These are phyloP conservation scores for Lithophane leautieri DNA, from an alignment of 2,888 invertebrate species.

Conservation along the genomic window DNA sequence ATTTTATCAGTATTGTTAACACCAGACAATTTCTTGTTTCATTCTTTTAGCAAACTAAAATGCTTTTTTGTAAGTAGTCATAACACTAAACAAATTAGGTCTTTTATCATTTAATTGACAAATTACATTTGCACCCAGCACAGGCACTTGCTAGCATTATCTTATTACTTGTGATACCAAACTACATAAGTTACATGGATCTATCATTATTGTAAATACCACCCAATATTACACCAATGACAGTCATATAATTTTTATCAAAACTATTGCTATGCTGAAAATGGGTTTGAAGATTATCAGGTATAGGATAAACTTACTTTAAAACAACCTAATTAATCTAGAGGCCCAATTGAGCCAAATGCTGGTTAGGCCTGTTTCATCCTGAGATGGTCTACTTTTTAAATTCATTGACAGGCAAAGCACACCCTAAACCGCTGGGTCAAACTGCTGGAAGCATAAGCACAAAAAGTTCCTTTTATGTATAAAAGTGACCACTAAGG, in stretches of 20 bases:
- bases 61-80: slow-evolving; percentile 2
- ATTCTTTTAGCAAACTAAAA: neutral
- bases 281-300: neutral
- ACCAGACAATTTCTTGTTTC: neutral
- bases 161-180: slow-evolving; percentile 21
- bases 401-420: neutral
- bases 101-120: slow-evolving; percentile 61
- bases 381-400: neutral
- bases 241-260: neutral
- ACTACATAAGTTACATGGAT: slow-evolving; percentile 10
- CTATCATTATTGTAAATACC: slow-evolving; percentile 27
- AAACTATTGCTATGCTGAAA: neutral
- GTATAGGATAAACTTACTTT: neutral
- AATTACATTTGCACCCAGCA: slow-evolving; percentile 61
- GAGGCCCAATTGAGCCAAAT: too few relatives aligned
- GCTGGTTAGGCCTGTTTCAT: too few relatives aligned
- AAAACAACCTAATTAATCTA: neutral
- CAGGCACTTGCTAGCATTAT: slow-evolving; percentile 44
- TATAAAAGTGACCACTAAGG: neutral
- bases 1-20: neutral
- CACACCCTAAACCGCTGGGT: neutral
- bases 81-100: slow-evolving; percentile 16
- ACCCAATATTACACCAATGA: neutral
- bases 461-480: neutral
- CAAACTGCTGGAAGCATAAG: too few relatives aligned